Evolutionary conservation across 2,113 vertebrate species (phyloP).

Genomic region (Paraplagusia blochii): DNA sequence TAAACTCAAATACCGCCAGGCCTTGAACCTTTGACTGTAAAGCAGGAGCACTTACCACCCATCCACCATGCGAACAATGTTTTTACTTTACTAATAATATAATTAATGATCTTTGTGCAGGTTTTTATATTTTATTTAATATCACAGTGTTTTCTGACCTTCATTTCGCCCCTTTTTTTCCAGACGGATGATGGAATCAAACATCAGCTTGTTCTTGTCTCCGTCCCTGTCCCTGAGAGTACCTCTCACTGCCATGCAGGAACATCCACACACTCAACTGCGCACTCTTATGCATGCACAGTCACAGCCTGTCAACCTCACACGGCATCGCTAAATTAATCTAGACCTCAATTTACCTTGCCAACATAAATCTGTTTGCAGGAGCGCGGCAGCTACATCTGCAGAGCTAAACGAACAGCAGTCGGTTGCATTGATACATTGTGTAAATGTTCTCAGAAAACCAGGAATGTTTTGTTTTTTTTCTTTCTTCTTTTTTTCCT

Average conservation of each 20-base stretch:
- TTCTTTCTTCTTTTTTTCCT: conserved; percentile 11
- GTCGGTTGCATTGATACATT: conserved; percentile 43
- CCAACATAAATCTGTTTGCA: conserved; percentile 49
- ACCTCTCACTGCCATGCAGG: conserved; percentile 1
- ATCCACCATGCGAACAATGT: too few species aligned
- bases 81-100: too few species aligned
- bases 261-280: conserved; percentile 9
- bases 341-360: conserved; percentile 50
- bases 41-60: too few species aligned
- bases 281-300: conserved; percentile 38
- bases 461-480: conserved; percentile 9
- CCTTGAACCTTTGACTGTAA: too few species aligned
- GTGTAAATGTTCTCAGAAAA: conserved; percentile 17
- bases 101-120: too few species aligned
- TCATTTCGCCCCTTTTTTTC: too few species aligned
- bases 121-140: too few species aligned
- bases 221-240: not conserved
- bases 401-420: conserved; percentile 43
- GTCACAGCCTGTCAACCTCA: conserved; percentile 47
- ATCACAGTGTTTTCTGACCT: too few species aligned
- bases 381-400: conserved; percentile 32
- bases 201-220: too few species aligned
- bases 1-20: too few species aligned
- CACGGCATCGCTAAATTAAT: conserved; percentile 45
- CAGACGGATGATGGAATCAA: too few species aligned